These are phyloP conservation scores for Parnassius orleans DNA, from an alignment of 2,888 invertebrate genomes.

Conservation along the genomic window DNA sequence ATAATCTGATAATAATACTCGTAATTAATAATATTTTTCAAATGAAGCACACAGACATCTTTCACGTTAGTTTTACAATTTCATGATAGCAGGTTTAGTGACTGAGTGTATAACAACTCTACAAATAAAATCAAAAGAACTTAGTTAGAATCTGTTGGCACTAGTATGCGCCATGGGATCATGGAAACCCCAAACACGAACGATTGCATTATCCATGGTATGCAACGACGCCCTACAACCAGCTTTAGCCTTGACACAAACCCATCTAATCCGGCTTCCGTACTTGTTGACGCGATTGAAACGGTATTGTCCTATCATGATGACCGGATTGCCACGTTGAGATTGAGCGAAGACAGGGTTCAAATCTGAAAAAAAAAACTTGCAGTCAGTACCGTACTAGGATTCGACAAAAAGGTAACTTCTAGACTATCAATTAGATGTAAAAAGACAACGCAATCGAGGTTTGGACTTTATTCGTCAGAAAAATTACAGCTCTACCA, in stretches of 20 bases:
- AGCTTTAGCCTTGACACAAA: conserved; percentile 73
- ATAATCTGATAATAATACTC: conserved; percentile 2
- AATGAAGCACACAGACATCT: conserved; percentile 3
- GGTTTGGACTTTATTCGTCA: conserved; percentile 15
- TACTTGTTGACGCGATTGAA: conserved; percentile 74
- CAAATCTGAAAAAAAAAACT: conserved; percentile 59
- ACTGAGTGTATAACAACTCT: too few species aligned
- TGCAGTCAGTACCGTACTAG: conserved; percentile 37
- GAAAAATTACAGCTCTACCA: conserved; percentile 15
- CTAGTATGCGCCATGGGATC: conserved; percentile 70
- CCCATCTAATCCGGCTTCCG: conserved; percentile 70
- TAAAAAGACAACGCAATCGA: not conserved
- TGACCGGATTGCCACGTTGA: conserved; percentile 72
- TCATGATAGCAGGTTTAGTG: not conserved
- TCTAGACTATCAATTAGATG: not conserved
- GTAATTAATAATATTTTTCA: not conserved
- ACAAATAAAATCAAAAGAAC: not conserved
- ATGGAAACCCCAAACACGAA: conserved; percentile 73
- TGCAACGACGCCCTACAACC: conserved; percentile 72
- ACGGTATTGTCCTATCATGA: conserved; percentile 74
- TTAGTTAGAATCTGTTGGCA: conserved; percentile 62
- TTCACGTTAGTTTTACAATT: conserved; percentile 7
- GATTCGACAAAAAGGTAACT: not conserved
- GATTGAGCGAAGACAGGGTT: conserved; percentile 73
- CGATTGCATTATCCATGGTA: conserved; percentile 73